Conservation (phyloP, 2,797 vertebrate genomes). For the Tragelaphus eurycerus region DNA sequence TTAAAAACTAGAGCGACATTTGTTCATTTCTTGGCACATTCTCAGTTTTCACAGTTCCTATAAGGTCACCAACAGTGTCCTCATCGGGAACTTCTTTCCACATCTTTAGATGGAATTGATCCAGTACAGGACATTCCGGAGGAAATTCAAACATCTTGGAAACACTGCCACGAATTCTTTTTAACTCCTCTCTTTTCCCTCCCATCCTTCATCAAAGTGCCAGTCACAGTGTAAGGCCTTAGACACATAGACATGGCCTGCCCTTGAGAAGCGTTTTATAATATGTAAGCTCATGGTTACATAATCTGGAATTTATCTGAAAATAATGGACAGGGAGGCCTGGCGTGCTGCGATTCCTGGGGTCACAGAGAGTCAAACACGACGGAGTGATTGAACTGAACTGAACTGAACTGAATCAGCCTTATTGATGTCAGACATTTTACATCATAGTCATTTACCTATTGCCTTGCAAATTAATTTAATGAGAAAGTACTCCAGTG, state of each 20-base stretch:
- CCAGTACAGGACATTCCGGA: background rate
- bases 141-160: too few relatives aligned
- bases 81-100: rapidly evolving
- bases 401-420: background rate
- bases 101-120: background rate
- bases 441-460: background rate
- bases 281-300: background rate
- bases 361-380: too few relatives aligned
- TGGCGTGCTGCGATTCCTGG: too few relatives aligned
- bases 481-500: background rate
- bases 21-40: background rate
- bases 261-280: background rate
- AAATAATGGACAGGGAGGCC: background rate
- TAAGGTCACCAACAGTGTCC: background rate
- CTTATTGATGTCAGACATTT: background rate
- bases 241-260: background rate
- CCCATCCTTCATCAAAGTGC: background rate
- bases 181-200: background rate
- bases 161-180: background rate
- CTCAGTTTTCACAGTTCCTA: background rate
- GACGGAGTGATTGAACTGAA: too few relatives aligned
- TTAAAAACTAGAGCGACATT: background rate
- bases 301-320: background rate
- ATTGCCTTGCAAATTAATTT: background rate
- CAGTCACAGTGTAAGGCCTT: rapidly evolving